phyloP scores from a whole-genome alignment of 1,140 invertebrate species.

The Diorhabda sublineata region DNA sequence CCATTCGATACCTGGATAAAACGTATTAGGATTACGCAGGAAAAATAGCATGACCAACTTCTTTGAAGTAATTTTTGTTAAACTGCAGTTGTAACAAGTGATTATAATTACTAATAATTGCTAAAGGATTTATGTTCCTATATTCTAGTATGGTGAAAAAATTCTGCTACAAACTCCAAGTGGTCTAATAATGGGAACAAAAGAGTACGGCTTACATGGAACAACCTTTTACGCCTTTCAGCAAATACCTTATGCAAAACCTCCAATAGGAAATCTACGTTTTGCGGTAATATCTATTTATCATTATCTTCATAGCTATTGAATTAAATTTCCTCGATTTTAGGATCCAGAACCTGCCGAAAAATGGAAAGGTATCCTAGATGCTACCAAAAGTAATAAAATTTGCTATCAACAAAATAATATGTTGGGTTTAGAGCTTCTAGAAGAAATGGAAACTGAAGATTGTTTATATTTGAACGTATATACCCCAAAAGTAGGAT shows the following conservation, averaged over 20 bases:
- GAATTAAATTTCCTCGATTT: not conserved
- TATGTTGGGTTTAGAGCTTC: not conserved
- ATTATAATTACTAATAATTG: too few species aligned
- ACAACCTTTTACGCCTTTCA: not conserved
- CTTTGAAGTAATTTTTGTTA: too few species aligned
- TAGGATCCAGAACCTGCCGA: conserved; percentile 26
- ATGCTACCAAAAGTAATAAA: conserved; percentile 26
- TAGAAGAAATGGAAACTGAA: conserved; percentile 23
- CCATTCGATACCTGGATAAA: too few species aligned
- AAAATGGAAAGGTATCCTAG: conserved; percentile 26
- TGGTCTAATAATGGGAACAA: not conserved
- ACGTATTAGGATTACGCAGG: too few species aligned
- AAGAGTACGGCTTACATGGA: not conserved
- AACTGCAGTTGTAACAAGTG: too few species aligned
- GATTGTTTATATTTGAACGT: conserved; percentile 28
- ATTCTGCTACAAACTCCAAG: not conserved
- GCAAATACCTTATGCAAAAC: not conserved
- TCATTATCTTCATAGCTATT: too few species aligned
- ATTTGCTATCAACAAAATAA: conserved; percentile 23
- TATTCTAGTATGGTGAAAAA: not conserved
- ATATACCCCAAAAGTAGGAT: conserved; percentile 26
- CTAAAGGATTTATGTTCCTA: too few species aligned
- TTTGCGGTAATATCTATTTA: not conserved
- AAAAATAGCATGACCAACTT: too few species aligned
- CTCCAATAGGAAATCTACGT: not conserved